Evolutionary conservation across 2,113 vertebrate species (phyloP).

Genomic region (Syngnathus scovelli): DNA sequence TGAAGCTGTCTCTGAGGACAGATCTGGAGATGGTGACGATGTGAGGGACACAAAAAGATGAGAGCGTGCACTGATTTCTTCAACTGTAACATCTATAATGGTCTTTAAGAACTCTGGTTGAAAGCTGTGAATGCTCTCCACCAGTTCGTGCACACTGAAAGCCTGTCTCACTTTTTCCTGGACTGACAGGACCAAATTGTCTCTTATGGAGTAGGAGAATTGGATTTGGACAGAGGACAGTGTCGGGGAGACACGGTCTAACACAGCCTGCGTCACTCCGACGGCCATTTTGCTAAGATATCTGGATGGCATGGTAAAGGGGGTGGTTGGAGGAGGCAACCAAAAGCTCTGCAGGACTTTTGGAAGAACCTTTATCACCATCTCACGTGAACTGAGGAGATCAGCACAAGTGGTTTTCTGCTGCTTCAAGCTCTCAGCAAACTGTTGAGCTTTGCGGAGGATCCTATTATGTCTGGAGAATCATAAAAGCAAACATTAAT

Average conservation of each 20-base stretch:
- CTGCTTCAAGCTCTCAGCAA: background rate
- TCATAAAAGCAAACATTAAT: background rate
- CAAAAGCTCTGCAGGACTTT: slow-evolving; percentile 3
- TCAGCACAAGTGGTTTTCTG: background rate
- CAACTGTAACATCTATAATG: background rate
- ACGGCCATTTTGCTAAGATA: slow-evolving; percentile 3
- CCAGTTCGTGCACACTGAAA: background rate
- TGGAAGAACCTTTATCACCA: slow-evolving; percentile 9
- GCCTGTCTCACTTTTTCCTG: slow-evolving; percentile 1
- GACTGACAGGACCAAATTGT: background rate
- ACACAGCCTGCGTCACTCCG: slow-evolving; percentile 5
- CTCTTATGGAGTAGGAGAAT: background rate
- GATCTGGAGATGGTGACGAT: background rate
- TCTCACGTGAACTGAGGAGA: background rate
- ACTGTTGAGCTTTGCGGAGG: background rate
- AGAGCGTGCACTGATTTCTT: background rate
- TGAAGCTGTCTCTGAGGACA: background rate
- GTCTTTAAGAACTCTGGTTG: slow-evolving; percentile 4
- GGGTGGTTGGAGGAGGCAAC: background rate
- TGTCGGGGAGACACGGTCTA: background rate
- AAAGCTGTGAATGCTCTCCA: background rate
- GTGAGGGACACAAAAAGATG: background rate
- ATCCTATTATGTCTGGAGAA: background rate
- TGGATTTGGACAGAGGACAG: background rate
- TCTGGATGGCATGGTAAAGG: slow-evolving; percentile 3